Base-by-base conservation (phyloP, 37 sponge, comb jelly and placozoan species). In the Halichondria panicea region DNA sequence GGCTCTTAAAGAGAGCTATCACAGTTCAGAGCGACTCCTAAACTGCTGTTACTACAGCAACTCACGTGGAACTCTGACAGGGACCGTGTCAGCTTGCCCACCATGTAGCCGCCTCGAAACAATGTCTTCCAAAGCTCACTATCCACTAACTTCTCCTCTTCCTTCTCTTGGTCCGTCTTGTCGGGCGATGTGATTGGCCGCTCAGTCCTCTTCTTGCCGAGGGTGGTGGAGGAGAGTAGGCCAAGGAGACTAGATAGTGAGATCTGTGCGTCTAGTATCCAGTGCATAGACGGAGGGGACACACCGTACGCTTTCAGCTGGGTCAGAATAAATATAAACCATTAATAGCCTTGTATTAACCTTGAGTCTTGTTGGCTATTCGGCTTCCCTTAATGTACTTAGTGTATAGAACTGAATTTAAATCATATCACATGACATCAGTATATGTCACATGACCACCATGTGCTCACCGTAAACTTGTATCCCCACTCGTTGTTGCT, bases 91-190 rank as follows among this genome's bases (percentile, higher is more conserved):
- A 89, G 76, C 30, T 80, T 89, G 42, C 72, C 59, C 6, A 75
- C 80, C 68, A 79, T 67, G 88, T 76, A 81, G 35, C 95, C 95
- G 4, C 95, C 95, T 62, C 95, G 81, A 70, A 94, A 94, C 33
- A 94, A 74, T 0, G 84, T 94, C 83, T 81, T 87, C 92, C 95
- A 90, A 24, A 88, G 63, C 33, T 90, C 77, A 53, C 89, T 91
- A 75, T 78, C 35, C 4, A 81, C 42, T 2, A 94, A 48, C 33
- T 36, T 22, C 41, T 80, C 81, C 38, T 62, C 84, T 28, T 83
- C 77, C 38, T 70, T 70, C 77, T 80, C 50, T 37, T 74, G 76
- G 55, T 77, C 63, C 22, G 61, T 71, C 38, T 42, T 19, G 42
- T 77, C 32, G 50, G 69, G 43, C 38, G 37, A 22, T 44, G 11